Conservation (phyloP, 2,797 vertebrate genomes). For the Florisuga fusca region DNA sequence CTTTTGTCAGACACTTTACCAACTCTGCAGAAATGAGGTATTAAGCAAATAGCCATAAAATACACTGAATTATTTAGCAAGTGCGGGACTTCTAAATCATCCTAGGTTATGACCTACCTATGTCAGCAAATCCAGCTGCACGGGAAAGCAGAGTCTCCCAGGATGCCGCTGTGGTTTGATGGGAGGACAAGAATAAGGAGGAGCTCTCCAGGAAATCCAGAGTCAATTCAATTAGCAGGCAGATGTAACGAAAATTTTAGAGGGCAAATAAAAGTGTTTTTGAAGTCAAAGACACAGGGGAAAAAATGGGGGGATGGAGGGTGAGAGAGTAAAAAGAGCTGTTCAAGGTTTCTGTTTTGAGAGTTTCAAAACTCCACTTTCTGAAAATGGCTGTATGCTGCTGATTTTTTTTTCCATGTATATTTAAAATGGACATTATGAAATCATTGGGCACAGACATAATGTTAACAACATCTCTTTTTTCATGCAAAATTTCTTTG, state of each 20-base stretch:
- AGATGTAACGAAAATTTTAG: neutral
- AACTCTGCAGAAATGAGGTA: constrained; percentile 4
- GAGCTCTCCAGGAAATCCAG: neutral
- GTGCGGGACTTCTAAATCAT: neutral
- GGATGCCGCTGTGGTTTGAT: neutral
- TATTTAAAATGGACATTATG: constrained; percentile 1
- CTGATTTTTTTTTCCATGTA: neutral
- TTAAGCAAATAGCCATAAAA: constrained; percentile 48
- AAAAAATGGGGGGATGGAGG: rapidly evolving
- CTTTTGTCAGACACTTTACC: constrained; percentile 1
- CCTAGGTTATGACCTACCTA: neutral
- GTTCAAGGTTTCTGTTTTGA: neutral
- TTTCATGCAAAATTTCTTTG: constrained; percentile 54
- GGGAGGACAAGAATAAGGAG: neutral
- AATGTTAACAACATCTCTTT: constrained; percentile 39
- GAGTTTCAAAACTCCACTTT: neutral
- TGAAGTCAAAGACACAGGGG: neutral
- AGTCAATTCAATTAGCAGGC: neutral
- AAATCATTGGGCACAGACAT: neutral
- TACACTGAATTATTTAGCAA: constrained; percentile 33
- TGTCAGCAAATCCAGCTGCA: neutral
- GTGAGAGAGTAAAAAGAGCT: neutral
- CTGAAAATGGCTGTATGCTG: neutral
- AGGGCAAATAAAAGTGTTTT: neutral
- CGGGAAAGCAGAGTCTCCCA: neutral